Base-by-base conservation (phyloP, 2,797 vertebrate genomes). In the Sebastes iracundus region DNA sequence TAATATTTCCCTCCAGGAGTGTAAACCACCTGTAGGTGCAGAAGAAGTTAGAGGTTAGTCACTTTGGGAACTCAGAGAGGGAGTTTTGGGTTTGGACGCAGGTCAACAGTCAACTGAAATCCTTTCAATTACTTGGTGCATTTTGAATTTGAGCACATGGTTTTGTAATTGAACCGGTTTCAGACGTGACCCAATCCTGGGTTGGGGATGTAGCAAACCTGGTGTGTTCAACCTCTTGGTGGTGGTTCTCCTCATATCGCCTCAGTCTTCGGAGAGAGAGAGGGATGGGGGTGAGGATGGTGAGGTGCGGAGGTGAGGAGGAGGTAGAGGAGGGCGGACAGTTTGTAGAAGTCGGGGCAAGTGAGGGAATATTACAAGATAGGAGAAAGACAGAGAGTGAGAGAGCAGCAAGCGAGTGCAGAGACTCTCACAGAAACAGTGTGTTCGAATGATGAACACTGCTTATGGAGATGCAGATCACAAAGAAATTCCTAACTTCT, bases 241-340 rank as follows among this genome's bases (percentile, higher is more conserved):
- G 96, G 95, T 87, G 96, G 95, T 88, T 96, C 94, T 97, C 96
- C 91, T 97, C 95, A 91, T 96, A 95, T 93, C 95, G 97, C 94
- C 96, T 97, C 90, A 99, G 97, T 97, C 98, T 99, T 98, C 93
- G 88, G 94, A 94, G 74, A 94, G 93, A 94, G 91, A 93, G 94
- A 38, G 58, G 94, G 68, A 72, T 85, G 94, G 92, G 93, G 93
- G 90, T 91, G 95, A 91, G 90, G 92, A 93, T 92, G 65, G 93
- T 87, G 91, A 75, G 56, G 69, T 25, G 66, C 46, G 42, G 71
- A 46, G 92, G 93, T 93, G 94, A 95, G 94, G 95, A 90, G 94
- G 95, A 90, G 90, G 93, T 83, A 86, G 94, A 93, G 23, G 14
- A 87, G 84, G 89, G 95, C 90, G 92, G 94, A 92, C 88, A 5